A percentile compares a stretch with the other conserved stretches of the same genome.
Evolutionary conservation across 2,888 invertebrate species (phyloP).

Genomic region (Orthosia gracilis): DNA sequence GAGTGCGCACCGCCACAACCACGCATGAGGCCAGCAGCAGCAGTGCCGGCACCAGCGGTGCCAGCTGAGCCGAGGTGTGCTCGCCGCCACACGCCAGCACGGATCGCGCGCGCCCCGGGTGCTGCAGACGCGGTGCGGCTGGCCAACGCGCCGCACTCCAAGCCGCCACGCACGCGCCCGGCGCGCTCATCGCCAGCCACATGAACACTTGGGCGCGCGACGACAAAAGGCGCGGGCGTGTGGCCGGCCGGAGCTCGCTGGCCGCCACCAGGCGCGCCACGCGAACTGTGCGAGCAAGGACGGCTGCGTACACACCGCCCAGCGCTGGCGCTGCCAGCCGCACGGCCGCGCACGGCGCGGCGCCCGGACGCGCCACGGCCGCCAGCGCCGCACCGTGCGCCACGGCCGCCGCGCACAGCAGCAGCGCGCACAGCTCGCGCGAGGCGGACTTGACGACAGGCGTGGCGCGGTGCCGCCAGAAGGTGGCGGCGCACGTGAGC

Average conservation of each 20-base stretch:
- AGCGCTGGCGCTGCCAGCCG: constrained; percentile 73
- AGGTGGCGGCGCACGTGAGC: constrained; percentile 91
- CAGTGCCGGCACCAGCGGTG: constrained; percentile 94
- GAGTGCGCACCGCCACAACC: constrained; percentile 94
- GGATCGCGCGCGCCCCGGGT: constrained; percentile 88
- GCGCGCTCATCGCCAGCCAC: constrained; percentile 92
- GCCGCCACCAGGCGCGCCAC: constrained; percentile 74
- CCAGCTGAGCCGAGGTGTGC: constrained; percentile 89
- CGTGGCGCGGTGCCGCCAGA: constrained; percentile 88
- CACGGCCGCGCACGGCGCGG: constrained; percentile 65
- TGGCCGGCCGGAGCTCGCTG: constrained; percentile 77
- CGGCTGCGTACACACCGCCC: constrained; percentile 74
- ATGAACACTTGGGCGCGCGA: constrained; percentile 91
- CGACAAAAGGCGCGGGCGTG: constrained; percentile 68
- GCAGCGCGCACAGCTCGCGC: constrained; percentile 93
- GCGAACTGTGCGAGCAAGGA: constrained; percentile 74
- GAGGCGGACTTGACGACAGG: constrained; percentile 95
- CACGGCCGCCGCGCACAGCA: constrained; percentile 83
- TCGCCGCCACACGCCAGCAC: constrained; percentile 92
- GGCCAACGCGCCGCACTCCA: constrained; percentile 88
- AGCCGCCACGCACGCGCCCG: constrained; percentile 88
- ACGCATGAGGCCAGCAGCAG: constrained; percentile 94
- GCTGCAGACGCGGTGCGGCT: constrained; percentile 90
- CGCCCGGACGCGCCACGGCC: constrained; percentile 84
- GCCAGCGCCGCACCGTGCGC: constrained; percentile 92